Evolutionary conservation across 2,888 invertebrate species (phyloP).

Genomic region (Toxonevra muliebris): DNA sequence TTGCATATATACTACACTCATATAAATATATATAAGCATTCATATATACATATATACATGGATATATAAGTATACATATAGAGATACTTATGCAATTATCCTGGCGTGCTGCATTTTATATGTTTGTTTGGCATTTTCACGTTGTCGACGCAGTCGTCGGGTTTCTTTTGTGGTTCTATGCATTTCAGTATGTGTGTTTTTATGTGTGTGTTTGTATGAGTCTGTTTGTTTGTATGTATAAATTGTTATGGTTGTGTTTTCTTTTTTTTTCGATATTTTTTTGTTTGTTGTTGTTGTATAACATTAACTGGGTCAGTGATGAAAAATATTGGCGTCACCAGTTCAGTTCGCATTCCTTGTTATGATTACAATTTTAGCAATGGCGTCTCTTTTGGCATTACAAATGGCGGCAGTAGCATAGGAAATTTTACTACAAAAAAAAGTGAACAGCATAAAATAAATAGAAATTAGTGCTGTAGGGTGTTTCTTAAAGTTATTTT

Average conservation of each 20-base stretch:
- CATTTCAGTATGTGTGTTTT: background rate
- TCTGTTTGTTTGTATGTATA: conserved; percentile 20
- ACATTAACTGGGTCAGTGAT: conserved; percentile 45
- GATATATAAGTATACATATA: background rate
- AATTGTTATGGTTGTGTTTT: conserved; percentile 20
- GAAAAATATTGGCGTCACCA: conserved; percentile 43
- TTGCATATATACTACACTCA: conserved; percentile 8
- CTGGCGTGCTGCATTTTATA: conserved; percentile 4
- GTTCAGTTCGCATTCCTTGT: too few species aligned
- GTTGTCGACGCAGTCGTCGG: background rate
- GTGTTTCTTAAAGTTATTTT: too few species aligned
- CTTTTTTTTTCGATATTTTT: conserved; percentile 6
- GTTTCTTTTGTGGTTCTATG: too few species aligned
- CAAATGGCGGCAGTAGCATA: too few species aligned
- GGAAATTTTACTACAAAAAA: too few species aligned
- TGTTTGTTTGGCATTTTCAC: background rate
- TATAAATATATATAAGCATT: background rate
- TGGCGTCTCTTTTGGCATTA: too few species aligned
- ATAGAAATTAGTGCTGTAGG: too few species aligned
- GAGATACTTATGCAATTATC: conserved; percentile 18
- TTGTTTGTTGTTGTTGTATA: conserved; percentile 11
- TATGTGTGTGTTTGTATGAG: conserved; percentile 6
- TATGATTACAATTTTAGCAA: too few species aligned
- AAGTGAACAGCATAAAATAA: too few species aligned
- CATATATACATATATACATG: too few species aligned